Percentiles rank a stretch among this genome's conserved stretches.
phyloP scores from a whole-genome alignment of 2,888 invertebrate genomes.

The Norana najaformis region DNA sequence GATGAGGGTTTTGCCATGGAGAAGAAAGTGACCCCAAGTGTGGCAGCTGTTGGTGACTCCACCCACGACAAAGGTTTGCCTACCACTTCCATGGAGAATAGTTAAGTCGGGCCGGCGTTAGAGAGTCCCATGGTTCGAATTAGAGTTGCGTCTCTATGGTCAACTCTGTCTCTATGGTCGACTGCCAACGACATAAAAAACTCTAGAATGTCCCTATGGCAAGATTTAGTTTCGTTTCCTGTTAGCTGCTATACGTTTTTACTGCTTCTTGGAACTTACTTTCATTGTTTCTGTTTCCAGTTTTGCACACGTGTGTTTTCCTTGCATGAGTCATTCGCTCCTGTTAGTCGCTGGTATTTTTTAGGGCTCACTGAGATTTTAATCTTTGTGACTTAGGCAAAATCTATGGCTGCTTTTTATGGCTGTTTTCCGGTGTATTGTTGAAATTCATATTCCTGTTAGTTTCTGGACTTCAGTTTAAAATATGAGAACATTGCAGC shows the following conservation, averaged over 20 bases:
- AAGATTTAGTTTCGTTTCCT: neutral
- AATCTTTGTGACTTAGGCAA: conserved; percentile 5
- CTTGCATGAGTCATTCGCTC: neutral
- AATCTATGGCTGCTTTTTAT: conserved; percentile 5
- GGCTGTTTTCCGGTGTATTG: neutral
- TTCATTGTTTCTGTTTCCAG: neutral
- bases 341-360: neutral
- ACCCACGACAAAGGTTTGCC: conserved; percentile 22
- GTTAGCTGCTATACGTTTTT: neutral
- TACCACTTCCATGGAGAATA: conserved; percentile 18
- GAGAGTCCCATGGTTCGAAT: neutral
- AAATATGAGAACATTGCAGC: neutral
- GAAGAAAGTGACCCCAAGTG: conserved; percentile 25
- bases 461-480: conserved; percentile 3
- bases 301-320: conserved; percentile 6
- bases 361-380: neutral
- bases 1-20: conserved; percentile 38
- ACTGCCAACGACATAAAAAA: conserved; percentile 5
- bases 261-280: neutral
- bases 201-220: conserved; percentile 13
- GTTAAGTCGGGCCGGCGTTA: neutral
- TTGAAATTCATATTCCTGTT: conserved; percentile 4
- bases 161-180: conserved; percentile 17
- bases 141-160: neutral
- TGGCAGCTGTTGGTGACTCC: neutral